phyloP scores from a whole-genome alignment of 2,888 invertebrate species.

The Pseudococcus longispinus region DNA sequence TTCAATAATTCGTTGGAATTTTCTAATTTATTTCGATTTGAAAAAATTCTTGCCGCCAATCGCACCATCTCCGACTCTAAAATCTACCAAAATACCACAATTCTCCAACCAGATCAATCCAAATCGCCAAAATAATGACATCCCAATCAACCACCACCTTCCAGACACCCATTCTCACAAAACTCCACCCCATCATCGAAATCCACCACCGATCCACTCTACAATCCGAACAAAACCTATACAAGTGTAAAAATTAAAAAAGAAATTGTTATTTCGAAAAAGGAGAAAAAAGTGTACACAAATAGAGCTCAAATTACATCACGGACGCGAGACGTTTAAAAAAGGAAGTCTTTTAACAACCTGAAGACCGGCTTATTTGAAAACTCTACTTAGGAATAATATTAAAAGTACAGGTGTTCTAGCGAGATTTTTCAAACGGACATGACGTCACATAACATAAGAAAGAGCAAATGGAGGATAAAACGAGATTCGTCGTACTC shows the following conservation, averaged over 20 bases:
- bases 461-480: conserved; percentile 42
- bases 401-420: conserved; percentile 51
- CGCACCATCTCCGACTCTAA: no score
- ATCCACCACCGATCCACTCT: background rate
- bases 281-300: background rate
- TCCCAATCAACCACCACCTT: no score
- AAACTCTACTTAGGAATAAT: conserved; percentile 29
- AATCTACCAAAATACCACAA: no score
- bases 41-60: no score
- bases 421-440: conserved; percentile 53
- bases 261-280: conserved; percentile 46
- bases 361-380: conserved; percentile 49
- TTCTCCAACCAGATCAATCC: no score
- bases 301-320: conserved; percentile 55
- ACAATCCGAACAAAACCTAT: background rate
- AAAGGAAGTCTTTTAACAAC: conserved; percentile 48
- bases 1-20: no score
- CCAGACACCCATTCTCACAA: no score
- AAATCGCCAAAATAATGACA: no score
- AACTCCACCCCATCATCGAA: no score
- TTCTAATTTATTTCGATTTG: no score
- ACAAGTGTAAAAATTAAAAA: conserved; percentile 36
- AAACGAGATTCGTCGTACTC: conserved; percentile 32
- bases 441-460: conserved; percentile 46
- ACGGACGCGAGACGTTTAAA: conserved; percentile 33